phyloP scores from a whole-genome alignment of 2,113 vertebrate species.

The Cavia porcellus region DNA sequence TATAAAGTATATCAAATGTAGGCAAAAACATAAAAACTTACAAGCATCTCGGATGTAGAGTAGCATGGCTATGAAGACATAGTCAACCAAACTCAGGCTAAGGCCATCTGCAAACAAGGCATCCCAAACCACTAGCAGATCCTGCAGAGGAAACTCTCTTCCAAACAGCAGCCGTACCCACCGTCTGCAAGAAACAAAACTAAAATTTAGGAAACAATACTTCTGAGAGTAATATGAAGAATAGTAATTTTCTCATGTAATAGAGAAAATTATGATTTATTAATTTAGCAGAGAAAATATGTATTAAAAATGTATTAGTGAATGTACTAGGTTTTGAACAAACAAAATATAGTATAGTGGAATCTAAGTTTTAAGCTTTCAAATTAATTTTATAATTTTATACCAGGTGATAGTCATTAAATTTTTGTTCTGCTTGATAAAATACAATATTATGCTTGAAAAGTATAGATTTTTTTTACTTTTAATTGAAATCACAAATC shows the following conservation, averaged over 20 bases:
- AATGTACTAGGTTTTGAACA: slow-evolving; percentile 30
- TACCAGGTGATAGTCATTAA: neutral
- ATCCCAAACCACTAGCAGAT: slow-evolving; percentile 98
- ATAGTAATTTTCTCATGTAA: slow-evolving; percentile 11
- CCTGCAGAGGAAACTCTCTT: slow-evolving; percentile 97
- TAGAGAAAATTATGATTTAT: neutral
- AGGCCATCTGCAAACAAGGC: slow-evolving; percentile 97
- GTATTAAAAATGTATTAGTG: neutral
- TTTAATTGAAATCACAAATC: slow-evolving; percentile 19
- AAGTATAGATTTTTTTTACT: neutral
- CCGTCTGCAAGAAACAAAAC: slow-evolving; percentile 88
- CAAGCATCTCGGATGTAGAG: slow-evolving; percentile 98
- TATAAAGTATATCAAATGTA: neutral
- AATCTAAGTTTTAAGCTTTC: slow-evolving; percentile 50
- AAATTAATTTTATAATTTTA: slow-evolving; percentile 31
- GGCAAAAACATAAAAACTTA: slow-evolving; percentile 86
- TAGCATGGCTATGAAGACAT: slow-evolving; percentile 98
- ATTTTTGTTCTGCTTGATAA: slow-evolving; percentile 25
- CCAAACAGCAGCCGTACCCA: slow-evolving; percentile 98
- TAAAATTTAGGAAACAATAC: slow-evolving; percentile 36
- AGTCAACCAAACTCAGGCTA: slow-evolving; percentile 96
- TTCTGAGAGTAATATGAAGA: slow-evolving; percentile 4
- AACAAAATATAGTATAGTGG: neutral
- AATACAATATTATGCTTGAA: neutral
- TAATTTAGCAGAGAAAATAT: slow-evolving; percentile 49